Percentiles rank a stretch among this genome's conserved stretches.
Evolutionary conservation across 2,797 vertebrate genomes (phyloP).

Genomic region (Peromyscus aztecus): DNA sequence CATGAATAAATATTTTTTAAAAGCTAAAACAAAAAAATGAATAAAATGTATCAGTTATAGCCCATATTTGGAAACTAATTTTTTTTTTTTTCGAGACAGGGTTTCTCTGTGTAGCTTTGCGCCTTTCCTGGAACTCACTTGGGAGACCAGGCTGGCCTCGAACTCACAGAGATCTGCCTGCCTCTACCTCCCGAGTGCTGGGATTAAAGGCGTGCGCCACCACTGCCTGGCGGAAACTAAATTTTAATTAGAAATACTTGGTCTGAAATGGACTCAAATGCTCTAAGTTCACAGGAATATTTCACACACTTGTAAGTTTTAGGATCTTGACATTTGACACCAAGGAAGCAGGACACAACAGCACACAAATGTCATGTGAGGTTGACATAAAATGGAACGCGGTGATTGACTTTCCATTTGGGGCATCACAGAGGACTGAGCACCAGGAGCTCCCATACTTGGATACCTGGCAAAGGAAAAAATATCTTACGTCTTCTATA

Average conservation of each 20-base stretch:
- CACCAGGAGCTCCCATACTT: not conserved
- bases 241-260: conserved; percentile 31
- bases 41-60: not conserved
- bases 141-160: too few species aligned
- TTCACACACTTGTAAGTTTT: not conserved
- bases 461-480: not conserved
- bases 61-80: conserved; percentile 24
- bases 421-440: not conserved
- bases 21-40: not conserved
- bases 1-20: not conserved
- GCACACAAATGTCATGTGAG: not conserved
- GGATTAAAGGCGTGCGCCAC: too few species aligned
- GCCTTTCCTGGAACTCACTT: too few species aligned
- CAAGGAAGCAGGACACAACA: not conserved
- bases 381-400: not conserved
- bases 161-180: too few species aligned
- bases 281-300: conserved; percentile 33
- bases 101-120: too few species aligned
- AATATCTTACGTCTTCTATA: conserved; percentile 1
- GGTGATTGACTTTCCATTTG: not conserved
- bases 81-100: too few species aligned
- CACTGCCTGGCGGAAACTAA: too few species aligned
- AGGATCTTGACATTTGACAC: conserved; percentile 43
- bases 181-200: too few species aligned
- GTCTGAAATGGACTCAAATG: not conserved